Percentiles rank a stretch among this genome's conserved stretches.
Conservation (phyloP, 2,797 vertebrate species). For the Sebastolobus alascanus region DNA sequence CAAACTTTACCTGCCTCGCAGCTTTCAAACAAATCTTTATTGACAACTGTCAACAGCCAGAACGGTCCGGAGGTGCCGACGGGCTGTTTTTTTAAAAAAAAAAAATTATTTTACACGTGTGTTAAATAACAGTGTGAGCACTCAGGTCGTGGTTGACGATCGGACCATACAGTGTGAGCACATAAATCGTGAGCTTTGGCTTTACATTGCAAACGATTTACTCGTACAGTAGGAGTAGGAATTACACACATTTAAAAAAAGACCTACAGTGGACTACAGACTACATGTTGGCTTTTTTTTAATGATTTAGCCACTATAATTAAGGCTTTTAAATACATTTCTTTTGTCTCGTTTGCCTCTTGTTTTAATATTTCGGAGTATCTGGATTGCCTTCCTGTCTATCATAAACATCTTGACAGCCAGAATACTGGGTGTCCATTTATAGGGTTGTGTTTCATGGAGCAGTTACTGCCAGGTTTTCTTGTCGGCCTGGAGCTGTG, state of each 20-base stretch:
- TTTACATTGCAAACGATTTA: background rate
- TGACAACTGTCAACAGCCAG: background rate
- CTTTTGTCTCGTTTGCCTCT: background rate
- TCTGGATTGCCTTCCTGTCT: background rate
- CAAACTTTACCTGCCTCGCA: background rate
- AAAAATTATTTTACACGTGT: too few relatives aligned
- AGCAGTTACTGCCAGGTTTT: conserved; percentile 41
- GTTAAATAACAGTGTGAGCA: too few relatives aligned
- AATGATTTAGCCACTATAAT: background rate
- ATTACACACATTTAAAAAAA: background rate
- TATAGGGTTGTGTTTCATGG: conserved; percentile 42
- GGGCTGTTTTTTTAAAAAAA: too few relatives aligned
- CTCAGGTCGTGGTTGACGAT: too few relatives aligned
- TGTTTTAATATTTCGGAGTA: background rate
- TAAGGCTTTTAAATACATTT: background rate
- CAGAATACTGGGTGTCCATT: conserved; percentile 34
- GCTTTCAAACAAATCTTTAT: background rate
- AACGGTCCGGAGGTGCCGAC: too few relatives aligned
- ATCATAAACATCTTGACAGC: conserved; percentile 28
- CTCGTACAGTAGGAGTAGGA: background rate
- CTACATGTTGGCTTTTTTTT: background rate
- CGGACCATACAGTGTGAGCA: background rate
- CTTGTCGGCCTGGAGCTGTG: conserved; percentile 45
- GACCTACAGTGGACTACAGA: background rate
- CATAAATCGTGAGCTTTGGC: background rate